Percentiles rank a stretch among this genome's conserved stretches.
These are phyloP conservation scores for Ageneiosus marmoratus DNA, from an alignment of 2,113 vertebrate genomes.

Conservation along the genomic window DNA sequence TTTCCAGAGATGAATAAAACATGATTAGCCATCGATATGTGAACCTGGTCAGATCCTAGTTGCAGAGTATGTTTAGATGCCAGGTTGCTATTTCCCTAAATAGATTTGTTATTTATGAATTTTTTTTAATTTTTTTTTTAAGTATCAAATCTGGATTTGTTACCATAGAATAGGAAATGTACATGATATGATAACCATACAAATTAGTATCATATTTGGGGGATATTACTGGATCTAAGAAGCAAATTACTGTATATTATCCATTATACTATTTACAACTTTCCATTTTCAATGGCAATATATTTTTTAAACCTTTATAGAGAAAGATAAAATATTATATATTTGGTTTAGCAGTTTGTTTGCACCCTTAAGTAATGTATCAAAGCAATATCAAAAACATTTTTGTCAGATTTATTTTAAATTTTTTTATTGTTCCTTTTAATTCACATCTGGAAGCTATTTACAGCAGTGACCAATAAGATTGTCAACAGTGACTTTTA, in stretches of 20 bases:
- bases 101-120: neutral
- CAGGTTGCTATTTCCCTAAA: neutral
- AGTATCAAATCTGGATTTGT: neutral
- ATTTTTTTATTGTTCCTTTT: neutral
- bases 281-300: neutral
- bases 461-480: neutral
- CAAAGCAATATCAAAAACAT: neutral
- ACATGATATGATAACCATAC: neutral
- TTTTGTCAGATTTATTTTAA: neutral
- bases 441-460: conserved; percentile 3
- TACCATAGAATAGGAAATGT: neutral
- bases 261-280: neutral
- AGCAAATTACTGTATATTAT: neutral
- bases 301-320: neutral
- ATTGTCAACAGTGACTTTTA: neutral
- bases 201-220: neutral
- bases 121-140: neutral
- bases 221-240: neutral
- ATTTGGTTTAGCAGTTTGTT: neutral
- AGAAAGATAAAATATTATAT: too few species aligned
- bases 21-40: too few species aligned
- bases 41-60: neutral
- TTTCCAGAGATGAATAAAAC: too few species aligned
- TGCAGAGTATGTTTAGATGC: conserved; percentile 21
- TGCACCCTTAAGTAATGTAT: neutral